Base-by-base conservation (phyloP, 2,888 invertebrate species). In the Heliconius charithonia region DNA sequence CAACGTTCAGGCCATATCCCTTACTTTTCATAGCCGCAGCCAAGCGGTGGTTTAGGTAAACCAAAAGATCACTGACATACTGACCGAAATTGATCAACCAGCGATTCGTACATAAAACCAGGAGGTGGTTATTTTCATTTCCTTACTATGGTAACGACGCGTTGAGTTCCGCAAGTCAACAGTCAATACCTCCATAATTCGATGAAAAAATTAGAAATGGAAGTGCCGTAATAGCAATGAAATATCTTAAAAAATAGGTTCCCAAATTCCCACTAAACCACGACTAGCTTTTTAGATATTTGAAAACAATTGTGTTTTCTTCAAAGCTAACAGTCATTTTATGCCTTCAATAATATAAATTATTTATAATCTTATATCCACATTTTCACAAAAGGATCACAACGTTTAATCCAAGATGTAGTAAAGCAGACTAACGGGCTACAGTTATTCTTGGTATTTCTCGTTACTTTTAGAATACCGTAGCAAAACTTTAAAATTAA, bases 371-470 rank as follows among this genome's bases (percentile, higher is more conserved):
- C 2, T 73, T n/a, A 9, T 63, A 63, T 72, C 25, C 19, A 37
- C 56, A 66, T 27, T 79, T 76, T 63, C 67, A 77, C 79, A 79
- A 77, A n/a, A 79, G 73, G 72, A 70, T 77, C 74, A 74, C 63
- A 45, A 27, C 37, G 29, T 70, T 77, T 79, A 77, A 77, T 77
- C 74, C 74, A 70, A 74, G 74, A 79, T 77, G 77, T 79, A 77
- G 77, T 74, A 71, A 75, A 75, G 77, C 75, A 75, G 79, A 71
- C 74, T 70, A 77, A 75, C 77, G 41, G 63, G 65, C 56, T 74
- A 74, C 69, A 77, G 77, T 74, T 77, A 79, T 79, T 79, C 73
- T 67, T 65, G 77, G 70, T 75, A 79, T 77, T 79, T 74, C 69
- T 77, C 73, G 45, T 56, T 77, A 63, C 59, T 77, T 70, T 74